These are phyloP conservation scores for Stigmatopora nigra DNA, from an alignment of 2,113 vertebrate genomes.

Conservation along the genomic window DNA sequence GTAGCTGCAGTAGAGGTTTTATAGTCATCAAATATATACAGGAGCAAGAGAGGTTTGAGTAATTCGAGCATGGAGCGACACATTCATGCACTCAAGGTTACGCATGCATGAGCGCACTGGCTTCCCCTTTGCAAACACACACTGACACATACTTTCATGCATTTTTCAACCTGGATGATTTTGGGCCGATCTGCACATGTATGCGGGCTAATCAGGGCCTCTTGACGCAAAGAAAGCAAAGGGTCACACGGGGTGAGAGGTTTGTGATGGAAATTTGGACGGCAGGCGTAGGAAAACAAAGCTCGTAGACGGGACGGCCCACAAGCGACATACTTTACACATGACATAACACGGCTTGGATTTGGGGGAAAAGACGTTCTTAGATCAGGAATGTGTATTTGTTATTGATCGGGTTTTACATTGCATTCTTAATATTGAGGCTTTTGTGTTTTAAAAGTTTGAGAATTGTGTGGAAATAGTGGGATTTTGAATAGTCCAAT, in stretches of 20 bases:
- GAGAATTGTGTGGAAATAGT: too few species aligned
- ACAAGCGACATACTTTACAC: conserved; percentile 61
- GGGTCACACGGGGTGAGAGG: conserved; percentile 66
- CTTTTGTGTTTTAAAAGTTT: too few species aligned
- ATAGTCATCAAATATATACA: too few species aligned
- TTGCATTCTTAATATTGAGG: too few species aligned
- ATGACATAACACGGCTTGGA: conserved; percentile 56
- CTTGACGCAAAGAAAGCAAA: conserved; percentile 48
- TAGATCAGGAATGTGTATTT: conserved; percentile 10
- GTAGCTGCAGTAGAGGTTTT: too few species aligned
- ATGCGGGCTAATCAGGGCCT: conserved; percentile 58
- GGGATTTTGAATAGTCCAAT: neutral
- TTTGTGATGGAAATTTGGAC: conserved; percentile 75
- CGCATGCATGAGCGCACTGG: conserved; percentile 25
- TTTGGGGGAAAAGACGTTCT: neutral
- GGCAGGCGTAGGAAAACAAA: conserved; percentile 71
- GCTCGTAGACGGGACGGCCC: conserved; percentile 50
- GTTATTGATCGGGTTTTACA: too few species aligned
- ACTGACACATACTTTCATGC: conserved; percentile 25
- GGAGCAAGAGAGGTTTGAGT: conserved; percentile 31
- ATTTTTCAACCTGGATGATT: conserved; percentile 31
- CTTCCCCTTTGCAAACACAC: conserved; percentile 10
- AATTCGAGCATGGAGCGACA: conserved; percentile 39
- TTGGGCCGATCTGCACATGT: conserved; percentile 52
- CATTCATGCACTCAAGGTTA: conserved; percentile 29